These are phyloP conservation scores for Teleopsis dalmanni DNA, from an alignment of 1,140 invertebrate species.

Conservation along the genomic window DNA sequence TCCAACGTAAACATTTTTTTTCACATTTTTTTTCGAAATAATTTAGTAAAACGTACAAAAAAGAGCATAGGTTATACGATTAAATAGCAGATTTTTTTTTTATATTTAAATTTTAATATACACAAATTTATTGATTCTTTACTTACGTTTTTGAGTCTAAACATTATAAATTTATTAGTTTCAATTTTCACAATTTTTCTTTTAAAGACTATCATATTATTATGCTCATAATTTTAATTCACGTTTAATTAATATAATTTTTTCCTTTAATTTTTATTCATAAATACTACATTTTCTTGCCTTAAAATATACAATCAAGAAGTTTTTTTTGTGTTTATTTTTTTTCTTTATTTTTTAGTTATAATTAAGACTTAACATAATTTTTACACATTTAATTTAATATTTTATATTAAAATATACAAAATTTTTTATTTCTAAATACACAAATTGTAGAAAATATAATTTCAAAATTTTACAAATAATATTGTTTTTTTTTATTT, in stretches of 20 bases:
- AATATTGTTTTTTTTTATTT: background rate
- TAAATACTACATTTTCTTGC: slow-evolving; percentile 5
- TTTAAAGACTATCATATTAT: background rate
- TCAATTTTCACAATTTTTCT: background rate
- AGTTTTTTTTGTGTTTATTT: slow-evolving; percentile 3
- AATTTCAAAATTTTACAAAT: slow-evolving; percentile 27
- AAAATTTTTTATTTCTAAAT: slow-evolving; percentile 4
- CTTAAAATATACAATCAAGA: slow-evolving; percentile 7
- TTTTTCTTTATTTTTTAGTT: slow-evolving; percentile 1
- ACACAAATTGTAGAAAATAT: no score
- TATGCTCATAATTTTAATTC: background rate
- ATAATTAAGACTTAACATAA: slow-evolving; percentile 1
- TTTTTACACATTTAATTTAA: no score
- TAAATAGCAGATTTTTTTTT: background rate
- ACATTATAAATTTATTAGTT: background rate
- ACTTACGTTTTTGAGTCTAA: background rate
- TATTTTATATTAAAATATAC: slow-evolving; percentile 5
- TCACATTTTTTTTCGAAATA: background rate
- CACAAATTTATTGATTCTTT: background rate
- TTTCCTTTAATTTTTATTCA: background rate
- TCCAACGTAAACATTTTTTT: background rate
- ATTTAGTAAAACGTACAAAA: no score
- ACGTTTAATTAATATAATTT: background rate
- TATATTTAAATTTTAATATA: background rate
- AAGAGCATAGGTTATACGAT: no score